Percentiles rank a stretch among this genome's conserved stretches.
Evolutionary conservation across 2,888 invertebrate genomes (phyloP).

Genomic region (Andrena marginata): DNA sequence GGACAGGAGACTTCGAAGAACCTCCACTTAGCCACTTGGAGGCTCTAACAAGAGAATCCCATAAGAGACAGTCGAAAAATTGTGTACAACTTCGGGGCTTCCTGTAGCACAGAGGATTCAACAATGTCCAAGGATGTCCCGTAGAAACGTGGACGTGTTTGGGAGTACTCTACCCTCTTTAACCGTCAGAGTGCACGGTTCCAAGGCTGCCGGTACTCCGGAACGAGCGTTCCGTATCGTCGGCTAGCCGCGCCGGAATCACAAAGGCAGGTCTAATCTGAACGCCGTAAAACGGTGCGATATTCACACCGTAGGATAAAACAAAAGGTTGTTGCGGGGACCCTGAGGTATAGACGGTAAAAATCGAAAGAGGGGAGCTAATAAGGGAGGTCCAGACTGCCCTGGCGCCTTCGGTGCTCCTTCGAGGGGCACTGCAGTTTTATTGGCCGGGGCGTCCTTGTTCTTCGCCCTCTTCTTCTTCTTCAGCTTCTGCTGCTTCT

Average conservation of each 20-base stretch:
- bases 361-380: conserved; percentile 69
- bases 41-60: no score
- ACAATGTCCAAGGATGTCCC: background rate
- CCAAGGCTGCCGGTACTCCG: background rate
- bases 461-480: conserved; percentile 56
- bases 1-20: no score
- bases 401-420: conserved; percentile 77
- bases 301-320: conserved; percentile 80
- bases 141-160: background rate
- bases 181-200: background rate
- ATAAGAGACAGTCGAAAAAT: no score
- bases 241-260: conserved; percentile 45
- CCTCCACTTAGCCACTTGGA: no score
- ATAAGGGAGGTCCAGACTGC: conserved; percentile 78
- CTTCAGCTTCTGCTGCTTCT: conserved; percentile 52
- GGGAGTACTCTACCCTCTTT: conserved; percentile 11
- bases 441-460: conserved; percentile 76
- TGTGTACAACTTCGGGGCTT: background rate
- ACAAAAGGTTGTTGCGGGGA: conserved; percentile 76
- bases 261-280: conserved; percentile 67
- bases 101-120: background rate
- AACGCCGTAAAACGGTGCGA: conserved; percentile 78
- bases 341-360: conserved; percentile 50
- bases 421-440: conserved; percentile 75
- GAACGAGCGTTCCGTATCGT: conserved; percentile 19